Conservation (phyloP, 1,140 invertebrate species). For the Drosophila funebris region DNA sequence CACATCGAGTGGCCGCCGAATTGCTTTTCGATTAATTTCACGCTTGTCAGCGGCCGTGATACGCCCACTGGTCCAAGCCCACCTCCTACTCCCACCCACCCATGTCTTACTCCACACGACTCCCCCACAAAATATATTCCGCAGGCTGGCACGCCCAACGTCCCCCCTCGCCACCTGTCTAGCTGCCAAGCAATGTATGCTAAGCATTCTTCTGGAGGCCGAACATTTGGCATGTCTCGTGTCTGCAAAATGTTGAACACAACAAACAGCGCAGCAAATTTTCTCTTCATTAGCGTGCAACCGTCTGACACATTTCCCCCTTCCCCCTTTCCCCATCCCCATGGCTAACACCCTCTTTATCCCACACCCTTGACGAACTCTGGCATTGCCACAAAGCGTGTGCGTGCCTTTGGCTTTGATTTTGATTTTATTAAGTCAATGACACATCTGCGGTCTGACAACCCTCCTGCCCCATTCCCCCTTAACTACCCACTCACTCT, state of each 20-base stretch:
- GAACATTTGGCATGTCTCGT: constrained; percentile 8
- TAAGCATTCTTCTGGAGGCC: constrained; percentile 30
- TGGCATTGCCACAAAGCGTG: constrained; percentile 56
- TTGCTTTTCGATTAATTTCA: constrained; percentile 82
- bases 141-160: background rate
- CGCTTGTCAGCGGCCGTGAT: constrained; percentile 78
- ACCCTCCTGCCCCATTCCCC: constrained; percentile 3
- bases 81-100: background rate
- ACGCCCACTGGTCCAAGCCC: constrained; percentile 60
- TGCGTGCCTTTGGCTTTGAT: constrained; percentile 80
- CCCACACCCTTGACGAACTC: background rate
- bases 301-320: constrained; percentile 10
- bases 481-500: background rate
- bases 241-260: constrained; percentile 7
- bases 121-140: background rate
- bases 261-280: constrained; percentile 61
- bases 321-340: background rate
- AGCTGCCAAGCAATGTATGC: constrained; percentile 40
- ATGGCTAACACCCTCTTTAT: background rate
- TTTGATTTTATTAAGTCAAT: constrained; percentile 83
- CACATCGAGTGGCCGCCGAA: constrained; percentile 51
- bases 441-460: constrained; percentile 77
- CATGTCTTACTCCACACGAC: background rate
- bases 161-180: background rate
- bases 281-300: constrained; percentile 72